Percentiles rank a stretch among this genome's conserved stretches.
These are phyloP conservation scores for Catalaphyllia jardinei DNA, from an alignment of 64 coral and sea anemone genomes.

Conservation along the genomic window DNA sequence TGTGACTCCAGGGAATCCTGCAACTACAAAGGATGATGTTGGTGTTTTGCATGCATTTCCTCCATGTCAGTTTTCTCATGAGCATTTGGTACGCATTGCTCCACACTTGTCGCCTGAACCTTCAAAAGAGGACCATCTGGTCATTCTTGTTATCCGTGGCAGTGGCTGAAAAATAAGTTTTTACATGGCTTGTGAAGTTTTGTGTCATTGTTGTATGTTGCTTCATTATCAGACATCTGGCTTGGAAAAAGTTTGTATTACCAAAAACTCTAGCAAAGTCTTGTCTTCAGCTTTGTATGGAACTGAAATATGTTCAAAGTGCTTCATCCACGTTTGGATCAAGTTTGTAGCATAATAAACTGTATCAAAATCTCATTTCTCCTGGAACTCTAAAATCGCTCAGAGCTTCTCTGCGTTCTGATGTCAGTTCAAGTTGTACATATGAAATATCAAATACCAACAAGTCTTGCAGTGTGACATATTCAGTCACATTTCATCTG, in stretches of 20 bases:
- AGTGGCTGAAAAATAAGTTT: constrained; percentile 40
- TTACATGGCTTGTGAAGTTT: not conserved
- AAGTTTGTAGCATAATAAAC: not conserved
- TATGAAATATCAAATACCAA: not conserved
- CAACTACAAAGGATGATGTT: constrained; percentile 85
- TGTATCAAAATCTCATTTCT: not conserved
- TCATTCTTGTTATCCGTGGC: constrained; percentile 98
- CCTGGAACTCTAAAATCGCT: too few species aligned
- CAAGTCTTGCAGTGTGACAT: not conserved
- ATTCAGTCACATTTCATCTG: not conserved
- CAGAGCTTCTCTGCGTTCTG: not conserved
- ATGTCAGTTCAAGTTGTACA: not conserved
- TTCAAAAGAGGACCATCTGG: constrained; percentile 98
- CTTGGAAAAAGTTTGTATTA: not conserved
- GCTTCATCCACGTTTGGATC: not conserved
- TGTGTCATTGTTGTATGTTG: constrained; percentile 8
- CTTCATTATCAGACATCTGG: constrained; percentile 23
- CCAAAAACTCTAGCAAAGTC: not conserved
- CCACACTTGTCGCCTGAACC: constrained; percentile 98
- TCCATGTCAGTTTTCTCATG: constrained; percentile 99
- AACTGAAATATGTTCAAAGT: not conserved
- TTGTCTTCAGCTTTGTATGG: not conserved
- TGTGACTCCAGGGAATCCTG: constrained; percentile 69
- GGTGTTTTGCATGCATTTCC: constrained; percentile 99
- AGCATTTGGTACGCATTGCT: constrained; percentile 97